Evolutionary conservation across 2,888 invertebrate genomes (phyloP), one percentile per base, ranked within the genome.

Genomic region (Tenthredo amoena): DNA sequence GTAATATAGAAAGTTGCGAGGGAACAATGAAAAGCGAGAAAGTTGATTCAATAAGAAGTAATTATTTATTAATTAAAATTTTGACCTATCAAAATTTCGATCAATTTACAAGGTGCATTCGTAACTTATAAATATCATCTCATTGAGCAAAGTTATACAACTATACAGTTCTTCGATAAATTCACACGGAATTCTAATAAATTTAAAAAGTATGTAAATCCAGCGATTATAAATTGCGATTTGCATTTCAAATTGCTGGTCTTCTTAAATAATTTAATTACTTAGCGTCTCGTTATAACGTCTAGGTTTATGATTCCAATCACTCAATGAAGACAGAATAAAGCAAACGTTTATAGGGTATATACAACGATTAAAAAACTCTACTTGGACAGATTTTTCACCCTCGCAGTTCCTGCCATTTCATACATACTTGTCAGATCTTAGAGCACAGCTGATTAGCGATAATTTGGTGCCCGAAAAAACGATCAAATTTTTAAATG

Each of bases 31-130:
- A 50, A 77, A 26, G 31, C 40, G 26, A 34, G n/a, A 43, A 18
- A 43, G 43, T 74, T 74, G 12, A 43, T 74, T 43, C 3, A 26
- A 43, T 74, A 40, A 74, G 40, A 43, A 10, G 43, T 21, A 43
- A 74, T 74, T 43, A 40, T 74, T 74, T 43, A 43, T 74, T 74
- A 43, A 74, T 74, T 43, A 18, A 74, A 74, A 74, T 43, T 74
- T 43, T 3, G 10, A 74, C 26, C 10, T 43, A 18, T n/a, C 37
- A 43, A 47, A 74, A 74, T 15, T 43, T 7, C 43, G 31, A 21
- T 21, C 3, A 21, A 72, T 68, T 21, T 6, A 31, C 18, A 31
- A 68, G 12, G 5, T 68, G 15, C 68, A 26, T 68, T 34, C 10
- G 31, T 68, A 15, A 18, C 12, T 68, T 31, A 34, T 31, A 12